Evolutionary conservation across 2,888 invertebrate genomes (phyloP).

Genomic region (Macrosiphum euphorbiae): DNA sequence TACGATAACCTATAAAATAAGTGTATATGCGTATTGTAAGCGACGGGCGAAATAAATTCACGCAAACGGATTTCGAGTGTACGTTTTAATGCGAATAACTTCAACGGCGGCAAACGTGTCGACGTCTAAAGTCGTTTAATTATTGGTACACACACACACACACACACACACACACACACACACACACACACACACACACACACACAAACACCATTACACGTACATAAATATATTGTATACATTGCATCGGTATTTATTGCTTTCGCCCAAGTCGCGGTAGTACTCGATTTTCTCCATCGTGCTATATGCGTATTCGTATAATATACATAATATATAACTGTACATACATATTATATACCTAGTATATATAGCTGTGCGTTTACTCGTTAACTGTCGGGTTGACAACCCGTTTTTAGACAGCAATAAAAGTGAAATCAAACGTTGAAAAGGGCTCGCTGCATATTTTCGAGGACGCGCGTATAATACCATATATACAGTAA

Average conservation of each 20-base stretch:
- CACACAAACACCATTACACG: neutral
- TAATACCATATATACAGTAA: neutral
- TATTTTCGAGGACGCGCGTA: slow-evolving; percentile 31
- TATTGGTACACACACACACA: neutral
- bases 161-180: neutral
- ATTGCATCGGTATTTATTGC: neutral
- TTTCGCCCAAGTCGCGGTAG: neutral
- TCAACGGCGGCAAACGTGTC: neutral
- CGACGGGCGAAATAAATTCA: neutral
- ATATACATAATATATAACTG: neutral
- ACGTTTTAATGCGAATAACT: slow-evolving; percentile 6
- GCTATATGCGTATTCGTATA: neutral
- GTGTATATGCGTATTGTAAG: neutral
- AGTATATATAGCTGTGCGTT: neutral
- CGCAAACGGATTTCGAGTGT: neutral
- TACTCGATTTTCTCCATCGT: neutral
- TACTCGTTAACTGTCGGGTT: neutral
- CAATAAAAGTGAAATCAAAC: slow-evolving; percentile 49
- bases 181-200: neutral
- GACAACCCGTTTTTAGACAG: neutral
- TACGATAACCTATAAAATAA: neutral
- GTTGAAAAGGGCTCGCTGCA: slow-evolving; percentile 14
- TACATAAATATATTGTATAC: neutral
- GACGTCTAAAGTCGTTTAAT: slow-evolving; percentile 18
- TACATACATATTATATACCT: neutral